Percentiles rank a stretch among this genome's conserved stretches.
Conservation (phyloP, 2,797 vertebrate genomes). For the Alfaro cultratus region DNA sequence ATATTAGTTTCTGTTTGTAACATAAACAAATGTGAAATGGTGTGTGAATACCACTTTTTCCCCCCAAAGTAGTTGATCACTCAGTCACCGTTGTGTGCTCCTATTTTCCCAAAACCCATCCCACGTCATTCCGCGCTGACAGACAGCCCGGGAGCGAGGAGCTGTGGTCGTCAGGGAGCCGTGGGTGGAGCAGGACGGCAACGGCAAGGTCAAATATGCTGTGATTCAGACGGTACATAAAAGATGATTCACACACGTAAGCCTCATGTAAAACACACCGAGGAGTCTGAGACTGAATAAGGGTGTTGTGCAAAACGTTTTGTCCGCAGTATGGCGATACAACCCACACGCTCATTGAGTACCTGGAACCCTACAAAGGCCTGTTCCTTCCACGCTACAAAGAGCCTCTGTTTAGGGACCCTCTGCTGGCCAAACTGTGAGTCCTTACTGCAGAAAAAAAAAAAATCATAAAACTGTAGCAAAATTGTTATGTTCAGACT, state of each 20-base stretch:
- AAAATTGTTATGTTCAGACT: not conserved
- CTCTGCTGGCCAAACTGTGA: constrained; percentile 82
- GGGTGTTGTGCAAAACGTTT: constrained; percentile 27
- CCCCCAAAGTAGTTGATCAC: not conserved
- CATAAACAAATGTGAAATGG: not conserved
- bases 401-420: constrained; percentile 80
- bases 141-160: constrained; percentile 82
- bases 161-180: constrained; percentile 81
- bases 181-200: constrained; percentile 84
- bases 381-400: constrained; percentile 83
- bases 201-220: constrained; percentile 84
- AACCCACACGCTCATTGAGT: constrained; percentile 86
- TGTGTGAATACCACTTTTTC: too few relatives aligned
- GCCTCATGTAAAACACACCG: constrained; percentile 1
- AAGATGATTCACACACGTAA: constrained; percentile 17
- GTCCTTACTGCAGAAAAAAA: constrained; percentile 22
- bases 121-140: constrained; percentile 28
- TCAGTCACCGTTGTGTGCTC: not conserved
- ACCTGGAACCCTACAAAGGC: constrained; percentile 82
- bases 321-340: constrained; percentile 85
- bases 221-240: constrained; percentile 82
- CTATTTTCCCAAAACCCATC: constrained; percentile 18
- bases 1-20: not conserved
- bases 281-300: constrained; percentile 13
- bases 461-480: not conserved